Conservation (phyloP, 2,113 vertebrate genomes). For the Saccopteryx bilineata region DNA sequence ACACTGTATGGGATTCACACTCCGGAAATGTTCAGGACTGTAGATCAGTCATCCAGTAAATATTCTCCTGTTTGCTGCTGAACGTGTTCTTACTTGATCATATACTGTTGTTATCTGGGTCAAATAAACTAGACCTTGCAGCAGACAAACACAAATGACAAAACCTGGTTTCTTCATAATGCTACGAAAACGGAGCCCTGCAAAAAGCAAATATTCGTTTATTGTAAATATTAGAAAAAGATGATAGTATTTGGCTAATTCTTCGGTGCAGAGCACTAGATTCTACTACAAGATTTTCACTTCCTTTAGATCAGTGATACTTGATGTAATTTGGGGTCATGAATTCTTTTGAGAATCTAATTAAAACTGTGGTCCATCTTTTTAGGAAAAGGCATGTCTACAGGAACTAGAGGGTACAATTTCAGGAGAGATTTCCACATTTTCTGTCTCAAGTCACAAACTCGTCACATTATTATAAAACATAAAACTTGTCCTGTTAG, state of each 20-base stretch:
- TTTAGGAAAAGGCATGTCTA: neutral
- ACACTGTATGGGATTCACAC: neutral
- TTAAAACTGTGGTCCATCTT: neutral
- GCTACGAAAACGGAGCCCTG: neutral
- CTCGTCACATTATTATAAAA: neutral
- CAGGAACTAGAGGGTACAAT: neutral
- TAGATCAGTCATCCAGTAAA: neutral
- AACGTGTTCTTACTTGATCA: constrained; percentile 13
- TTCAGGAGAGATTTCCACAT: neutral
- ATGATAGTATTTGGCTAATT: neutral
- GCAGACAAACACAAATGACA: neutral
- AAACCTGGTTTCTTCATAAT: neutral
- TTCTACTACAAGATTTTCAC: neutral
- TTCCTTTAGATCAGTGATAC: neutral
- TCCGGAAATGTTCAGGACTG: neutral
- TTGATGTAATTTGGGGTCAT: neutral
- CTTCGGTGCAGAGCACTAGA: neutral
- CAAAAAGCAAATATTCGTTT: neutral
- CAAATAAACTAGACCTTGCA: neutral
- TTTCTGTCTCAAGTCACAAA: neutral
- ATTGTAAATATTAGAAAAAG: neutral
- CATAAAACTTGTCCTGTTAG: neutral
- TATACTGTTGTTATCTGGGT: neutral
- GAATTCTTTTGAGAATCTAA: neutral
- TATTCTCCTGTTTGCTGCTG: neutral